Percentiles rank a stretch among this genome's conserved stretches.
Evolutionary conservation across 2,113 vertebrate species (phyloP).

Genomic region (Sprattus sprattus): DNA sequence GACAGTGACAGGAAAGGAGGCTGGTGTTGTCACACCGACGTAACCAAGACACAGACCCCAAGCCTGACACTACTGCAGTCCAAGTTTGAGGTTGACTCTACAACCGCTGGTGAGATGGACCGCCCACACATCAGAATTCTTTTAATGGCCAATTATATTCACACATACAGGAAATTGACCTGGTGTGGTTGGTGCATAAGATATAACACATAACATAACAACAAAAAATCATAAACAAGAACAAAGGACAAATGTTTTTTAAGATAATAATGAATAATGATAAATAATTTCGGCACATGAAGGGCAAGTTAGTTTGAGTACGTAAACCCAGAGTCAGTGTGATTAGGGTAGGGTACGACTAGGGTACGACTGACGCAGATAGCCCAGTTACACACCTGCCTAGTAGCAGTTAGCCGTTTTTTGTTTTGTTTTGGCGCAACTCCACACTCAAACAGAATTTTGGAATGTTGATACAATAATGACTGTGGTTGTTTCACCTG

Average conservation of each 20-base stretch:
- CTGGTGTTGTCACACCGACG: no score
- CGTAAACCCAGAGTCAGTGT: no score
- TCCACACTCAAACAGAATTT: slow-evolving; percentile 66
- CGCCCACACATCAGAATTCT: slow-evolving; percentile 53
- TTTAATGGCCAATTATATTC: no score
- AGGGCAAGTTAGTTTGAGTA: no score
- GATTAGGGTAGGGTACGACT: no score
- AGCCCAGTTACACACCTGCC: slow-evolving; percentile 31
- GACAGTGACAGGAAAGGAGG: neutral
- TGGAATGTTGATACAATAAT: slow-evolving; percentile 75
- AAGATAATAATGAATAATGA: no score
- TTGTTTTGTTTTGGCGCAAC: slow-evolving; percentile 67
- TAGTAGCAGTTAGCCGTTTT: slow-evolving; percentile 51
- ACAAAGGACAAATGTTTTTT: no score
- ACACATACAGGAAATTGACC: no score
- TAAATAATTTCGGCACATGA: no score
- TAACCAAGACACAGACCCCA: neutral
- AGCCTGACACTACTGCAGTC: neutral
- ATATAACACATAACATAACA: no score
- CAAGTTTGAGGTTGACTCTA: neutral
- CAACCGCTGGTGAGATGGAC: neutral
- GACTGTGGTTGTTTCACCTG: slow-evolving; percentile 68
- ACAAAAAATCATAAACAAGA: no score
- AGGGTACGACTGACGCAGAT: slow-evolving; percentile 56
- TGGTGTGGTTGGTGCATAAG: no score